These are phyloP conservation scores for Siniperca scherzeri DNA, from an alignment of 2,797 vertebrate species.

Conservation along the genomic window DNA sequence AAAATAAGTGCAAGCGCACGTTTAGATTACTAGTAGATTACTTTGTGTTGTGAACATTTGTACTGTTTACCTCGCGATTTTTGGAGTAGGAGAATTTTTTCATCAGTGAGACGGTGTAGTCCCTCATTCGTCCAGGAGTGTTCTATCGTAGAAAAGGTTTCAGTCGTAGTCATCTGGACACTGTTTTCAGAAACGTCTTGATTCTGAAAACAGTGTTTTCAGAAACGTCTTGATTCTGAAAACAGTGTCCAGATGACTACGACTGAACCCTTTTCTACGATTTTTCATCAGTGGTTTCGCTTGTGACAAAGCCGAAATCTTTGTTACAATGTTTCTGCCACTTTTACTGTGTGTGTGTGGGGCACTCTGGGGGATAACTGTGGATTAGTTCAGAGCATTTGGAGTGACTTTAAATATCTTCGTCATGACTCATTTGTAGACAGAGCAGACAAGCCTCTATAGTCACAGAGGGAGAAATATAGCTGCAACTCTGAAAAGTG, in stretches of 20 bases:
- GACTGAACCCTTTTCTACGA: too few species aligned
- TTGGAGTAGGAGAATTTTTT: background rate
- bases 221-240: too few species aligned
- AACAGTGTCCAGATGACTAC: too few species aligned
- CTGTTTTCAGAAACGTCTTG: too few species aligned
- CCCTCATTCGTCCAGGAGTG: too few species aligned
- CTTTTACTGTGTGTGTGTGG: background rate
- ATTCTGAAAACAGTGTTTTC: too few species aligned
- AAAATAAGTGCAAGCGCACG: background rate
- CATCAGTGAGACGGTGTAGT: too few species aligned
- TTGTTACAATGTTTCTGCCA: background rate
- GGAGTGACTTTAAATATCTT: slow-evolving; percentile 36
- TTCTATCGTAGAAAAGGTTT: too few species aligned
- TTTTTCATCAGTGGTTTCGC: background rate
- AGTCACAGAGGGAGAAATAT: slow-evolving; percentile 37
- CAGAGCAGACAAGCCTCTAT: background rate
- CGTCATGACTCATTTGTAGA: slow-evolving; percentile 29
- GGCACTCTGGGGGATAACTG: background rate
- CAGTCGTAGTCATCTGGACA: too few species aligned
- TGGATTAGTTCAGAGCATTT: slow-evolving; percentile 26
- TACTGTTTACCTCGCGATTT: too few species aligned
- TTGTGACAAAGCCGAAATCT: background rate
- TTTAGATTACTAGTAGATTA: background rate
- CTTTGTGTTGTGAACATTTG: background rate
- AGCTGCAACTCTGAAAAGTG: slow-evolving; percentile 32